Conservation (phyloP, 2,113 vertebrate species). For the Erythrolamprus reginae region DNA sequence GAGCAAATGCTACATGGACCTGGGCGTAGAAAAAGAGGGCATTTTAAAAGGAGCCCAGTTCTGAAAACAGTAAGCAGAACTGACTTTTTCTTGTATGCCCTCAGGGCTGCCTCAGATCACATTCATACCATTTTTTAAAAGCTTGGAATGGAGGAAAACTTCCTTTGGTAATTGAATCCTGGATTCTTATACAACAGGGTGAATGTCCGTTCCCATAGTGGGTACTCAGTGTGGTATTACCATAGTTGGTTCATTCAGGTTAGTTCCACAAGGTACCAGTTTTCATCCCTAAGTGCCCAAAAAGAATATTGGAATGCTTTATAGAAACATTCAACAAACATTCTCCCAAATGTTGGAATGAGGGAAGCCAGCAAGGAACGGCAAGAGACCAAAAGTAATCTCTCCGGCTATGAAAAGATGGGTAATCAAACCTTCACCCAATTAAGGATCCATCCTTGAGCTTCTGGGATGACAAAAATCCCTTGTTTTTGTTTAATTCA, state of each 20-base stretch:
- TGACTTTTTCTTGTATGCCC: not conserved
- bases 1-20: not conserved
- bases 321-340: not conserved
- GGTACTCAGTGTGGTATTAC: not conserved
- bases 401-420: not conserved
- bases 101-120: constrained; percentile 24
- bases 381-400: not conserved
- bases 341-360: not conserved
- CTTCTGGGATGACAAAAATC: not conserved
- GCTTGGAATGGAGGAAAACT: not conserved
- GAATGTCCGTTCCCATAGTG: not conserved
- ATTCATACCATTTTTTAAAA: not conserved
- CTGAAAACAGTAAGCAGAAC: constrained; percentile 23
- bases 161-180: not conserved
- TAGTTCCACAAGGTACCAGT: not conserved
- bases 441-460: not conserved
- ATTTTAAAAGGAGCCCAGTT: not conserved
- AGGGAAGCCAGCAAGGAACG: not conserved
- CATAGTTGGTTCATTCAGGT: not conserved
- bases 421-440: not conserved
- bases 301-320: not conserved
- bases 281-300: not conserved
- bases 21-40: not conserved
- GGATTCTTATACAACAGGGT: not conserved
- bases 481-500: not conserved